Evolutionary conservation across 2,888 invertebrate species (phyloP), one percentile per base, ranked within the genome.

Genomic region (Epinotia nisella): DNA sequence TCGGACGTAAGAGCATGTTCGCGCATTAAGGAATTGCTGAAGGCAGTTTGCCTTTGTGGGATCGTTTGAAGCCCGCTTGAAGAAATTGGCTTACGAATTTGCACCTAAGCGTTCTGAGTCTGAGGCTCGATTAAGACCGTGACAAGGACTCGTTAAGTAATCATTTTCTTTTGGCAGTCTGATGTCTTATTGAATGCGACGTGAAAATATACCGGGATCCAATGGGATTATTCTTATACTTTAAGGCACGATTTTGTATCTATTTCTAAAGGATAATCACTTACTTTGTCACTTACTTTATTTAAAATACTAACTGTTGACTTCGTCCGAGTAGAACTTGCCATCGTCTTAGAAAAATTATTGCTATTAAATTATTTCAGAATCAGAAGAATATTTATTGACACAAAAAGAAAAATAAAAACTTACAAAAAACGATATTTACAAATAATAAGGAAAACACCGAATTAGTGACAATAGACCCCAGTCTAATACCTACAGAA

Each of bases 41-140:
- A 62, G 64, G 69, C 35, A 69, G 29, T 35, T 21, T 17, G 66
- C 29, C 60, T 70, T 67, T 70, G 70, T 67, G 67, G 71, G 41
- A 24, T 61, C 74, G 49, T 68, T 74, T 64, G 71, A 68, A 64
- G 62, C 60, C 62, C 73, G 62, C 62, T 64, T 73, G 55, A 49
- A 61, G 55, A 53, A 64, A 73, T 73, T 73, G 73, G 69, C 58
- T 73, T 64, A 61, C 67, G 62, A 51, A 68, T 72, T 71, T 67
- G 55, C 29, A 19, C 59, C 29, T 56, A 61, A 67, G 58, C 66
- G 58, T 65, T 59, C 39, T 41, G 58, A 56, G 17, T 59, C 39
- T 41, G 58, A 56, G 17, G 49, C 35, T 49, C 39, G 58, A 51
- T 70, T 64, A 35, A 45, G 64, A 51, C 58, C 64, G 64, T 64